Percentiles rank a stretch among this genome's conserved stretches.
phyloP scores from a whole-genome alignment of 1,140 invertebrate genomes.

The Grapholita molesta region DNA sequence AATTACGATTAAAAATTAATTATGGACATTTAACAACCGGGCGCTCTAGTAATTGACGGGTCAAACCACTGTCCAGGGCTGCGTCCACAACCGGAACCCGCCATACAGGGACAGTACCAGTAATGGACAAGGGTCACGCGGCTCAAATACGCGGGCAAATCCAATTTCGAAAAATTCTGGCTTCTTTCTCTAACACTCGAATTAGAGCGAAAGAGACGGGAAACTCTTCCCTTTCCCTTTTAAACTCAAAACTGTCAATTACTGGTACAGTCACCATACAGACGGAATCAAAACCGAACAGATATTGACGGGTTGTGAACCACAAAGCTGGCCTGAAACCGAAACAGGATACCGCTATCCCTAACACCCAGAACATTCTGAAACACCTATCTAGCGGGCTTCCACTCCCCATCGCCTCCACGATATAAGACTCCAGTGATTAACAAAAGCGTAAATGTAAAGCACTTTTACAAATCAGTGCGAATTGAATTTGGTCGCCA shows the following conservation, averaged over 20 bases:
- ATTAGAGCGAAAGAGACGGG: too few relatives aligned
- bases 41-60: slow-evolving; percentile 70
- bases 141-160: too few relatives aligned
- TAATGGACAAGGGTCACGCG: too few relatives aligned
- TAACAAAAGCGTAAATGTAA: too few relatives aligned
- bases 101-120: slow-evolving; percentile 30
- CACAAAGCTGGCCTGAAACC: background rate
- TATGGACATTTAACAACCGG: slow-evolving; percentile 65
- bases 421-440: background rate
- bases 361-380: slow-evolving; percentile 3
- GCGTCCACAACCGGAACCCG: slow-evolving; percentile 35
- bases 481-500: too few relatives aligned
- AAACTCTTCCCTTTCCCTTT: too few relatives aligned
- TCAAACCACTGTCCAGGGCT: slow-evolving; percentile 34
- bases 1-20: slow-evolving; percentile 67
- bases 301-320: background rate
- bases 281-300: slow-evolving; percentile 38
- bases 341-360: background rate
- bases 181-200: too few relatives aligned
- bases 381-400: slow-evolving; percentile 12
- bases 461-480: too few relatives aligned
- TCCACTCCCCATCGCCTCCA: background rate
- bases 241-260: too few relatives aligned
- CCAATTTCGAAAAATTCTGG: too few relatives aligned
- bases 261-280: too few relatives aligned